phyloP scores from a whole-genome alignment of 1,140 invertebrate genomes.

The Drosophila santomea region DNA sequence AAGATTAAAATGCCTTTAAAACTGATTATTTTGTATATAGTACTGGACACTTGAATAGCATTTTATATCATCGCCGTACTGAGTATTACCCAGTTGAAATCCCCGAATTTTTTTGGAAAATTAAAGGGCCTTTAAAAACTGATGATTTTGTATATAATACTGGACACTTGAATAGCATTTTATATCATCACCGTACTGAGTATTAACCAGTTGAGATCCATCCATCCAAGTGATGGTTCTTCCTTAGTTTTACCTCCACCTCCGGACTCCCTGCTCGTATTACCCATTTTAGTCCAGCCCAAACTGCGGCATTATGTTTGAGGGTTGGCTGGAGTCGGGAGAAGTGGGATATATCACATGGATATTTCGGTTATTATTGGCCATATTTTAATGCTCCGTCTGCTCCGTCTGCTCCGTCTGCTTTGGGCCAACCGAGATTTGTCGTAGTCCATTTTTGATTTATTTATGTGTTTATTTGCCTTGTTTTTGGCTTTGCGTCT shows the following conservation, averaged over 20 bases:
- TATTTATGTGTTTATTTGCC: constrained; percentile 82
- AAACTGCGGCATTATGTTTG: constrained; percentile 3
- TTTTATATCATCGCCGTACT: neutral
- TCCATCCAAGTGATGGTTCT: too few species aligned
- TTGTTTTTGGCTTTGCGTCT: constrained; percentile 77
- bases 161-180: too few species aligned
- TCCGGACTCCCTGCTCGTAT: constrained; percentile 18
- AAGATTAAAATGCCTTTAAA: too few species aligned
- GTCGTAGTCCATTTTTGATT: constrained; percentile 80
- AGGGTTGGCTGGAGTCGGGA: neutral
- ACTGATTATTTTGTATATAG: too few species aligned
- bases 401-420: constrained; percentile 38
- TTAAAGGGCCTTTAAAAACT: too few species aligned
- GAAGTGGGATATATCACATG: constrained; percentile 46
- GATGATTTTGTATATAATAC: too few species aligned
- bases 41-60: too few species aligned
- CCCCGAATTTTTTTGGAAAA: too few species aligned
- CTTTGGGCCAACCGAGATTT: constrained; percentile 72
- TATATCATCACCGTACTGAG: neutral
- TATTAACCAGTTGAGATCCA: neutral
- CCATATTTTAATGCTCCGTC: constrained; percentile 74
- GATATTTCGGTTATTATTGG: constrained; percentile 78
- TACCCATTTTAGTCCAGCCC: constrained; percentile 35
- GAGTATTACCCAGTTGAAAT: neutral
- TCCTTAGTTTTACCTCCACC: neutral